These are phyloP conservation scores for Corydoras sp. DNA, from an alignment of 2,113 vertebrate genomes.

Conservation along the genomic window DNA sequence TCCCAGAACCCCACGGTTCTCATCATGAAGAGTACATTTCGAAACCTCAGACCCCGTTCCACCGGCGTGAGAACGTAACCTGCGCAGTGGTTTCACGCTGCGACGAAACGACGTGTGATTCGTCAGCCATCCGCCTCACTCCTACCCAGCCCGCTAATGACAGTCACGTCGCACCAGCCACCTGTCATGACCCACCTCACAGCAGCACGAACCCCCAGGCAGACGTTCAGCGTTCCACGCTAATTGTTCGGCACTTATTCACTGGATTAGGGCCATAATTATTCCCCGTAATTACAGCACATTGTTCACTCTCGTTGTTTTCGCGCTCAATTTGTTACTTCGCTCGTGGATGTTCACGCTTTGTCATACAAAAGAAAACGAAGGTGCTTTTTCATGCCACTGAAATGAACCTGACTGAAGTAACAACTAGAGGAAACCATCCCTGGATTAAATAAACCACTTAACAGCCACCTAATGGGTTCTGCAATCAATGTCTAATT, in stretches of 20 bases:
- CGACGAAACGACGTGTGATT: constrained; percentile 55
- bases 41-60: too few species aligned
- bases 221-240: constrained; percentile 31
- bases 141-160: constrained; percentile 46
- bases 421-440: too few species aligned
- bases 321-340: constrained; percentile 54
- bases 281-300: constrained; percentile 52
- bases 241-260: constrained; percentile 51
- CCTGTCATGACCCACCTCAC: constrained; percentile 59
- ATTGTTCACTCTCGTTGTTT: constrained; percentile 59
- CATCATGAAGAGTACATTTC: too few species aligned
- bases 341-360: too few species aligned
- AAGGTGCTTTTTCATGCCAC: background rate
- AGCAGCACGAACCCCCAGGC: constrained; percentile 49
- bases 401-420: background rate
- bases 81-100: constrained; percentile 50
- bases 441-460: too few species aligned
- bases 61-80: constrained; percentile 16
- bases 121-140: constrained; percentile 48
- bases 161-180: constrained; percentile 47
- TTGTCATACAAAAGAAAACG: too few species aligned
- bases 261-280: constrained; percentile 56
- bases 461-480: too few species aligned
- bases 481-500: too few species aligned
- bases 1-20: too few species aligned